phyloP scores from a whole-genome alignment of 2,113 vertebrate species.

The Otus sunia region DNA sequence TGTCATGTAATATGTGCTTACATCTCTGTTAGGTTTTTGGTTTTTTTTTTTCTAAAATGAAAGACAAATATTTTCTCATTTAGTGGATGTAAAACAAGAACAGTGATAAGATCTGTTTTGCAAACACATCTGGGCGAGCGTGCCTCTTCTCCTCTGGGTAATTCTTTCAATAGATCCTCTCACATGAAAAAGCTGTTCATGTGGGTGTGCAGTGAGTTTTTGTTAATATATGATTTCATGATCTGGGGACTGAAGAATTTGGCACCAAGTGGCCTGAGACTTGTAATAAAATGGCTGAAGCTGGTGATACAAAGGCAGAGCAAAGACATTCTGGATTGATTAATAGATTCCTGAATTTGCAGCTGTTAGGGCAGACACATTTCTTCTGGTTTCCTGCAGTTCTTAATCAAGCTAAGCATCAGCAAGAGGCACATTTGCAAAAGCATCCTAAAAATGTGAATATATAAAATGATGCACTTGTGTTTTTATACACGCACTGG shows the following conservation, averaged over 20 bases:
- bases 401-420: conserved; percentile 38
- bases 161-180: neutral
- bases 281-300: neutral
- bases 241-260: neutral
- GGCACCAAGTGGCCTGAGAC: neutral
- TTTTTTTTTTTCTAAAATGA: neutral
- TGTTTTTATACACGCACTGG: neutral
- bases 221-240: neutral
- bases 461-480: neutral
- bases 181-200: neutral
- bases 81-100: neutral
- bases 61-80: neutral
- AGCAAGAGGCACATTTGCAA: conserved; percentile 30
- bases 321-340: neutral
- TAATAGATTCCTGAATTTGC: neutral
- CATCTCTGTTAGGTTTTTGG: rapidly evolving
- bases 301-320: neutral
- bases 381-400: conserved; percentile 24
- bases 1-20: neutral
- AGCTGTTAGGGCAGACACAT: neutral
- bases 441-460: conserved; percentile 11
- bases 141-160: neutral
- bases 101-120: neutral
- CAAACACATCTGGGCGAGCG: neutral
- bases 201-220: neutral